phyloP scores from a whole-genome alignment of 2,113 vertebrate genomes.

The Plestiodon gilberti region DNA sequence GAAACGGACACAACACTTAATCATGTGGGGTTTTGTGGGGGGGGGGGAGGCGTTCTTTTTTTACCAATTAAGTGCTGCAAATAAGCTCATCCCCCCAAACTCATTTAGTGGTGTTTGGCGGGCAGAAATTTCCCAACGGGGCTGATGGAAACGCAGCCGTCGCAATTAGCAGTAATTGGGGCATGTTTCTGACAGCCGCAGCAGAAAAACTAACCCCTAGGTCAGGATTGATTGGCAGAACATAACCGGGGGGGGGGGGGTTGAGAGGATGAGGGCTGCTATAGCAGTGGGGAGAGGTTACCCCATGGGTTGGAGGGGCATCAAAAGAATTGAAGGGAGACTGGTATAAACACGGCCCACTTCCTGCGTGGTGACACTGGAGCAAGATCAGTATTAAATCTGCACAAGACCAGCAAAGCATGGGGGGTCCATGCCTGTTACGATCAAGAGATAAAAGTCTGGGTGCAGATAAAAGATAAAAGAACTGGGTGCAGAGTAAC shows the following conservation, averaged over 20 bases:
- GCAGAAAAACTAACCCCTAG: background rate
- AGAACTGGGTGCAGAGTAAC: slow-evolving; percentile 56
- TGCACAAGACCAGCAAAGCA: background rate
- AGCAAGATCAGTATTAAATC: background rate
- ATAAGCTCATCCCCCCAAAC: background rate
- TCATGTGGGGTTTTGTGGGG: background rate
- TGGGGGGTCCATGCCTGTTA: background rate
- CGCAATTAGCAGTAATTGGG: slow-evolving; percentile 23
- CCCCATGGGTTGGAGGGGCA: background rate
- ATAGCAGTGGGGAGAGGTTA: too few relatives aligned
- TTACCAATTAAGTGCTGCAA: background rate
- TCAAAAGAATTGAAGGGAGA: background rate
- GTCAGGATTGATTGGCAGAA: slow-evolving; percentile 2
- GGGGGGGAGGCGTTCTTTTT: background rate
- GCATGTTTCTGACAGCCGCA: background rate
- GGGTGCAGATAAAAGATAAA: too few relatives aligned
- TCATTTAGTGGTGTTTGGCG: background rate
- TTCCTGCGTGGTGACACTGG: too few relatives aligned
- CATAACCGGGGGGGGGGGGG: background rate
- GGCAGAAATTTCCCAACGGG: slow-evolving; percentile 1
- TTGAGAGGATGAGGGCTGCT: background rate
- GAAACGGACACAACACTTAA: too few relatives aligned
- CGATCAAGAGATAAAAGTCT: background rate
- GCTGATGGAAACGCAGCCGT: background rate
- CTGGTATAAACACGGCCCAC: too few relatives aligned